Percentiles rank a stretch among this genome's conserved stretches.
Conservation (phyloP, 1,140 invertebrate species). For the Eurosta solidaginis region DNA sequence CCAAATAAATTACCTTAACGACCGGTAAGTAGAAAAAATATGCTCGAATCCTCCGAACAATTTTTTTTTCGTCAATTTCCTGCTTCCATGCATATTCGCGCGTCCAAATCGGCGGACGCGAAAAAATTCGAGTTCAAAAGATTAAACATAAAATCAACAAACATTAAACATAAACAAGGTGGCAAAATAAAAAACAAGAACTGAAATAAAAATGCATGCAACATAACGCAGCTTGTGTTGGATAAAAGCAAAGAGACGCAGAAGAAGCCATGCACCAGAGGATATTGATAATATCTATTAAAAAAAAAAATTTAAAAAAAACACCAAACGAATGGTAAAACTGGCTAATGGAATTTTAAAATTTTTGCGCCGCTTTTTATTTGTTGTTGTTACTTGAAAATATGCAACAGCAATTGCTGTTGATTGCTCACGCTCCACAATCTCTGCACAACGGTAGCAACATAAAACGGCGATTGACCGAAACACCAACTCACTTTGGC, state of each 20-base stretch:
- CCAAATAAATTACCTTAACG: too few species aligned
- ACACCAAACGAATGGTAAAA: too few species aligned
- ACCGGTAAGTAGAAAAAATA: not conserved
- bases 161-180: not conserved
- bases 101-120: not conserved
- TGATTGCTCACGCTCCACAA: too few species aligned
- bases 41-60: not conserved
- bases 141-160: slow-evolving; percentile 10
- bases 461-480: not conserved
- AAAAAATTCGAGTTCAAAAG: slow-evolving; percentile 5
- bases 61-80: not conserved
- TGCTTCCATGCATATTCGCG: not conserved
- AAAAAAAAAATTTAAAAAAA: too few species aligned
- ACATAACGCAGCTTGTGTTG: not conserved
- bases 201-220: not conserved
- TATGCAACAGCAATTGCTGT: too few species aligned
- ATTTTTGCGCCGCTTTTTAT: too few species aligned
- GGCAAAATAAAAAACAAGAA: not conserved
- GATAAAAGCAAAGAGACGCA: too few species aligned
- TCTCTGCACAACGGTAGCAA: not conserved
- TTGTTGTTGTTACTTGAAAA: too few species aligned
- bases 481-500: not conserved
- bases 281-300: too few species aligned
- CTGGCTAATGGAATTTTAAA: too few species aligned
- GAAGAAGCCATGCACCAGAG: too few species aligned